Conservation (phyloP, 2,113 vertebrate species). For the Notarius lentiginosus region DNA sequence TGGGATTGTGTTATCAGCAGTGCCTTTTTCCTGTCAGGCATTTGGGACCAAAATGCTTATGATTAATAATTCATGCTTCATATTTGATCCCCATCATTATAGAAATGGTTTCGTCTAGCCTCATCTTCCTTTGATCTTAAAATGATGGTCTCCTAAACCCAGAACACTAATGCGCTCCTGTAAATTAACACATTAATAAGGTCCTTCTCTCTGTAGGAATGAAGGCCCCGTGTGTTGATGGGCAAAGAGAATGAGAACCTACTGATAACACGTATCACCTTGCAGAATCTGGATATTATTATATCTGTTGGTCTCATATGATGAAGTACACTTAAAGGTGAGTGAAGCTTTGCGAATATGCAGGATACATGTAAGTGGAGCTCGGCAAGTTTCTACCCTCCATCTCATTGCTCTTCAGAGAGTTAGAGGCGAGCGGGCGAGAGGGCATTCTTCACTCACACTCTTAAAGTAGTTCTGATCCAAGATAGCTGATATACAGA, state of each 20-base stretch:
- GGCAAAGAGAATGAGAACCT: slow-evolving; percentile 48
- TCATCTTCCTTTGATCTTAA: slow-evolving; percentile 60
- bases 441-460: slow-evolving; percentile 41
- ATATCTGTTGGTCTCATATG: slow-evolving; percentile 60
- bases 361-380: slow-evolving; percentile 58
- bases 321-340: slow-evolving; percentile 60
- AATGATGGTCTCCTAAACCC: slow-evolving; percentile 59
- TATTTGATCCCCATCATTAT: slow-evolving; percentile 70
- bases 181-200: slow-evolving; percentile 60
- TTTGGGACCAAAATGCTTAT: slow-evolving; percentile 60
- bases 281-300: slow-evolving; percentile 57
- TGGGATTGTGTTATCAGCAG: slow-evolving; percentile 65
- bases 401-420: slow-evolving; percentile 55
- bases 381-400: slow-evolving; percentile 51
- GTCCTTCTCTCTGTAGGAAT: slow-evolving; percentile 46
- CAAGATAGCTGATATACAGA: slow-evolving; percentile 56
- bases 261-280: slow-evolving; percentile 41
- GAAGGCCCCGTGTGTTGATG: slow-evolving; percentile 49
- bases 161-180: slow-evolving; percentile 55
- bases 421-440: slow-evolving; percentile 19
- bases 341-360: slow-evolving; percentile 45
- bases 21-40: slow-evolving; percentile 61
- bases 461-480: slow-evolving; percentile 56
- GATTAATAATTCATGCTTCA: slow-evolving; percentile 76
- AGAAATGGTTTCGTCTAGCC: slow-evolving; percentile 63